These are phyloP conservation scores for Gastrophryne carolinensis DNA, from an alignment of 2,797 vertebrate genomes.

Conservation along the genomic window DNA sequence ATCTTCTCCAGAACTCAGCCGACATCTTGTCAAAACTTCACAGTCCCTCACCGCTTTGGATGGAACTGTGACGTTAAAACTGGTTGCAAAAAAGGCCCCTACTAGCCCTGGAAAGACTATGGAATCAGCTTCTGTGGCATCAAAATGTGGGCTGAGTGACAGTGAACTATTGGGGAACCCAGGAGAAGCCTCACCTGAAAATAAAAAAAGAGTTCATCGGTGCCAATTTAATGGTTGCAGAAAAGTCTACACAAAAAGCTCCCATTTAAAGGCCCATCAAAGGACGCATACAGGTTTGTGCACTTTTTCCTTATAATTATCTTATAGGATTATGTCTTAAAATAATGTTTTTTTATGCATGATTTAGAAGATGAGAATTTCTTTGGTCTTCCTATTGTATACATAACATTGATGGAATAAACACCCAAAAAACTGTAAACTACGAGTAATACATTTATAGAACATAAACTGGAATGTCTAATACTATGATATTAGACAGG, in stretches of 20 bases:
- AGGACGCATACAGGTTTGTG: conserved; percentile 94
- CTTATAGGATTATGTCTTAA: too few species aligned
- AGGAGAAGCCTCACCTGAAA: conserved; percentile 84
- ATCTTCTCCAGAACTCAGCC: conserved; percentile 93
- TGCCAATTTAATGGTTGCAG: conserved; percentile 98
- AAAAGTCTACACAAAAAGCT: conserved; percentile 99
- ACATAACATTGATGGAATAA: too few species aligned
- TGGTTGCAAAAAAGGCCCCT: conserved; percentile 91
- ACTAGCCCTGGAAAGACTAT: conserved; percentile 79
- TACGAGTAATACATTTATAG: too few species aligned
- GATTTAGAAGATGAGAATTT: too few species aligned
- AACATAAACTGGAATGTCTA: too few species aligned
- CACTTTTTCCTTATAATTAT: background rate
- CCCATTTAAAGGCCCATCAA: conserved; percentile 98
- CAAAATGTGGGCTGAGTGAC: conserved; percentile 82
- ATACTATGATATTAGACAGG: too few species aligned
- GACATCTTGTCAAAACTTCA: conserved; percentile 90
- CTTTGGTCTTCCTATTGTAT: too few species aligned
- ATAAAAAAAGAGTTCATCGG: conserved; percentile 98
- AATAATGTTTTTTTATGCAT: too few species aligned
- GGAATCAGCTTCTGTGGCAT: conserved; percentile 69
- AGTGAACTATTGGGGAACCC: conserved; percentile 79
- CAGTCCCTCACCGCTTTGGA: conserved; percentile 87
- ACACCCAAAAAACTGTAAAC: too few species aligned
- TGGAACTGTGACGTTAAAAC: conserved; percentile 90